A percentile compares a stretch with the other conserved stretches of the same genome.
These are phyloP conservation scores for Tipula vernalis DNA, from an alignment of 2,888 invertebrate species.

Conservation along the genomic window DNA sequence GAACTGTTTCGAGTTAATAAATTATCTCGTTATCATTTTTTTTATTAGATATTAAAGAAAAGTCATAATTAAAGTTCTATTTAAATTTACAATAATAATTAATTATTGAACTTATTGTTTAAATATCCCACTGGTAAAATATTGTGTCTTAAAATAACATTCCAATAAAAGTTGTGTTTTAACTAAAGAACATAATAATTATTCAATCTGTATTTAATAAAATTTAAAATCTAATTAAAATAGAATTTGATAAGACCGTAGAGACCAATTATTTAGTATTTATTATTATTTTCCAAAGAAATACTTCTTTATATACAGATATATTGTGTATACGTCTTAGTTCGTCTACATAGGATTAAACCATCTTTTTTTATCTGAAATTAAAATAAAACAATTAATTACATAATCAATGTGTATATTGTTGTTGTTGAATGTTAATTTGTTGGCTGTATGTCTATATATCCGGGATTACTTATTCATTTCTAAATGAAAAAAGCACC, in stretches of 20 bases:
- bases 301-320: neutral
- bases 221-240: conserved; percentile 4
- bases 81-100: neutral
- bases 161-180: neutral
- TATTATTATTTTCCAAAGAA: neutral
- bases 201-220: neutral
- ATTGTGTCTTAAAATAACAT: neutral
- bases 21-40: too few relatives aligned
- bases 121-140: neutral
- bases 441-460: neutral
- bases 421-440: neutral
- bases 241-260: neutral
- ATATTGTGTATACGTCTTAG: neutral
- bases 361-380: neutral
- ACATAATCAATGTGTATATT: neutral
- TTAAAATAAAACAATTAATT: neutral
- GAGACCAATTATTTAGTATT: neutral
- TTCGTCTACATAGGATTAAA: neutral
- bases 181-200: neutral
- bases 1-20: too few relatives aligned
- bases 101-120: neutral
- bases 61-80: neutral
- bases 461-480: neutral
- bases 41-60: too few relatives aligned
- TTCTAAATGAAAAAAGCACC: neutral